phyloP scores from a whole-genome alignment of 2,113 vertebrate genomes.

The Nycticorax nycticorax region DNA sequence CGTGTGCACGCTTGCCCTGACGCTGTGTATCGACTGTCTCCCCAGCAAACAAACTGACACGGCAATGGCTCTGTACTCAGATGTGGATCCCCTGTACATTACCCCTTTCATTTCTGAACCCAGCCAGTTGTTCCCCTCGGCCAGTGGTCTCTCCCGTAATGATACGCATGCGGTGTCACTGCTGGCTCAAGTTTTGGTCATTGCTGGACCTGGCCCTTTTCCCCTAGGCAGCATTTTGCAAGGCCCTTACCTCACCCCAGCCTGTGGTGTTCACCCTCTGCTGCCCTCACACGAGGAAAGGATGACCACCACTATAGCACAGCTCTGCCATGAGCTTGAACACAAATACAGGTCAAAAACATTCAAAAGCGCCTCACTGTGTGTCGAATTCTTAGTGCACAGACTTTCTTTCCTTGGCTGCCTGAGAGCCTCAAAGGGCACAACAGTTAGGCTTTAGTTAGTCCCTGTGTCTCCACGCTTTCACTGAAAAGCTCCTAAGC shows the following conservation, averaged over 20 bases:
- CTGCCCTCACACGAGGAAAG: background rate
- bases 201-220: background rate
- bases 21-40: fast-evolving
- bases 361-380: background rate
- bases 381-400: background rate
- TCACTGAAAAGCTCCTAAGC: background rate
- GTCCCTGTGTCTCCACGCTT: fast-evolving
- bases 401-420: background rate
- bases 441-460: background rate
- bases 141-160: fast-evolving
- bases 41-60: fast-evolving
- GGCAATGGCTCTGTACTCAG: background rate
- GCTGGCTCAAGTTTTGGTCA: background rate
- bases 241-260: background rate
- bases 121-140: fast-evolving
- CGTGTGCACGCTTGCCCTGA: fast-evolving
- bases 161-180: fast-evolving
- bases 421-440: fast-evolving
- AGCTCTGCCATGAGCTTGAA: background rate
- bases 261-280: background rate
- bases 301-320: background rate
- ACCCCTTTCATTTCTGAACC: background rate
- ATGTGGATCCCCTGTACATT: background rate
- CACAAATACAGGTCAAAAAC: background rate
- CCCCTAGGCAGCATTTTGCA: background rate